phyloP scores from a whole-genome alignment of 2,797 vertebrate genomes.

The Esox lucius region DNA sequence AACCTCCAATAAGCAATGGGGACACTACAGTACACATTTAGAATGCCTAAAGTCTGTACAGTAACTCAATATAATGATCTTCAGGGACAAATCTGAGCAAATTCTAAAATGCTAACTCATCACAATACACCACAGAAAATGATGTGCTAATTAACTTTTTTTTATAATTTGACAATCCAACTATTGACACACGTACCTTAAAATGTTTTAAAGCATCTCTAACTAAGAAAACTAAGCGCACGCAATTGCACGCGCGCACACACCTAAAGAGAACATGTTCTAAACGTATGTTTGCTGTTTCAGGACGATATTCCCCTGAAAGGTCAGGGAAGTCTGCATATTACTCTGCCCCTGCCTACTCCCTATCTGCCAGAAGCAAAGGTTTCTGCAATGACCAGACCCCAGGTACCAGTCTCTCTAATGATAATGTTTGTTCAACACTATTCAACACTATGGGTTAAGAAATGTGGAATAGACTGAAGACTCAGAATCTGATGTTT shows the following conservation, averaged over 20 bases:
- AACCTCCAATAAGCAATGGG: too few species aligned
- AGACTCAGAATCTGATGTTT: background rate
- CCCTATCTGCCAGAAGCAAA: conserved; percentile 74
- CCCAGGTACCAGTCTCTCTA: conserved; percentile 73
- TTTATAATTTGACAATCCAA: too few species aligned
- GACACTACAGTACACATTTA: too few species aligned
- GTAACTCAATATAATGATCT: too few species aligned
- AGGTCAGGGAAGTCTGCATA: conserved; percentile 62
- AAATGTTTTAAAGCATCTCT: background rate
- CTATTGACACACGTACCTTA: background rate
- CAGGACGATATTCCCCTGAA: conserved; percentile 83
- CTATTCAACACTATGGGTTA: background rate
- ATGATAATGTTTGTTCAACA: too few species aligned
- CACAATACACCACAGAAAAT: too few species aligned
- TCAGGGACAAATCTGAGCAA: too few species aligned
- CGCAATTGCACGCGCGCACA: too few species aligned
- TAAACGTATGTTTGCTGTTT: conserved; percentile 14
- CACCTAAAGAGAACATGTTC: background rate
- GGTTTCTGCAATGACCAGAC: conserved; percentile 55
- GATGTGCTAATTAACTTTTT: too few species aligned
- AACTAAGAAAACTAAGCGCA: background rate
- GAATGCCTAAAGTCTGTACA: too few species aligned
- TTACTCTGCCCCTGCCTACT: conserved; percentile 74
- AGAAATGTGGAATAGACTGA: background rate
- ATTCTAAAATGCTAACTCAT: too few species aligned